Percentiles rank a stretch among this genome's conserved stretches.
These are phyloP conservation scores for Choloepus didactylus DNA, from an alignment of 2,797 vertebrate species.

Conservation along the genomic window DNA sequence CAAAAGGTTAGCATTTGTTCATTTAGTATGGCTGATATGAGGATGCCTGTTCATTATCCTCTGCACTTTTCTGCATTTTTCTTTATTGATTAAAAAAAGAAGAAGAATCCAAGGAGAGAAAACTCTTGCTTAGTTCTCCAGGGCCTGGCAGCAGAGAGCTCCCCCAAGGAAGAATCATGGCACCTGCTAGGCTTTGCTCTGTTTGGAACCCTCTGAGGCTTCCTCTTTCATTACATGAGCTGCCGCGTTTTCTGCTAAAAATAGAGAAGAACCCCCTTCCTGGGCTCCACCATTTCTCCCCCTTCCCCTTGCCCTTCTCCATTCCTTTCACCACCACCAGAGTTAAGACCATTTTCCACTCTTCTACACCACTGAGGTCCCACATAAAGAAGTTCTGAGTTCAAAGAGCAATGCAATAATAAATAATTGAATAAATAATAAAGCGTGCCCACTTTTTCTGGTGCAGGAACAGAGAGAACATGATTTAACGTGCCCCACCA, in stretches of 20 bases:
- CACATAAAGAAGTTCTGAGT: neutral
- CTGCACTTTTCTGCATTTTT: neutral
- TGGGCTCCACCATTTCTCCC: neutral
- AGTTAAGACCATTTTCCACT: neutral
- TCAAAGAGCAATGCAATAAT: neutral
- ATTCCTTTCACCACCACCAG: neutral
- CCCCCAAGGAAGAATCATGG: no score
- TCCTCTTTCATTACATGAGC: neutral
- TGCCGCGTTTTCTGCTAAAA: neutral
- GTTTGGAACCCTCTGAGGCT: neutral
- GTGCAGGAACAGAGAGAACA: neutral
- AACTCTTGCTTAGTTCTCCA: neutral
- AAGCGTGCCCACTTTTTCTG: neutral
- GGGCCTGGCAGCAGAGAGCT: neutral
- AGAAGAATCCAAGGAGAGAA: neutral
- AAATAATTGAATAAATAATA: neutral
- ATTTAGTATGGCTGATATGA: neutral
- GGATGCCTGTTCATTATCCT: neutral
- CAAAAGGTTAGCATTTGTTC: neutral
- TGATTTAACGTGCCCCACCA: neutral
- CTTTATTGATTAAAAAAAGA: neutral
- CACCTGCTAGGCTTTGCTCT: no score
- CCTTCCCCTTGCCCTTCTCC: neutral
- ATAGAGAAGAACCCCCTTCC: neutral
- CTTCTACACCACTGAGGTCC: neutral